Base-by-base conservation (phyloP, 1,140 invertebrate species). In the Pantala flavescens region DNA sequence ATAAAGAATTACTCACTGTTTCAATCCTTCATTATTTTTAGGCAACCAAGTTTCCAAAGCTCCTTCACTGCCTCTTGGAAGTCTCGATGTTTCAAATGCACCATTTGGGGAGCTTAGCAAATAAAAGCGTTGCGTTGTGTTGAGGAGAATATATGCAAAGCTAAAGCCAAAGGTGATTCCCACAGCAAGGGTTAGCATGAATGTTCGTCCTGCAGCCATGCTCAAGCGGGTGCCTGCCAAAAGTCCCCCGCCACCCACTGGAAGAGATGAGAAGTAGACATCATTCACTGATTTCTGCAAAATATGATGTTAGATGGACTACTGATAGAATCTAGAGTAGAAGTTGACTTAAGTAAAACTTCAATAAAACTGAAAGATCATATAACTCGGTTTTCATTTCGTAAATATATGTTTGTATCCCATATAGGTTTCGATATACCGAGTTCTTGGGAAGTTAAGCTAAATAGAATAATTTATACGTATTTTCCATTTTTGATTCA, bases 141-240 rank as follows among this genome's bases (percentile, higher is more conserved):
- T 80, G 12, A 83, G 77, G 12, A 83, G 75, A 3, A 83, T 76
- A 77, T 83, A 83, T 7, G 82, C 82, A 77, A 83, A 83, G 77
- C 82, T 81, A 73, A 83, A 83, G 23, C 82, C 82, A 77, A 80
- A 83, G 19, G 79, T 77, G 71, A 83, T 83, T 24, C 82, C 81
- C 70, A 81, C 77, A 23, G 72, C 72, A 23, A 77, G 74, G 0
- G 77, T 77, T 11, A 63, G 49, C 49, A 77, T 75, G 70, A 75
- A 76, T 21, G 74, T 76, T 2, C 74, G 74, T 23, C 76, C 74
- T 24, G 75, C 70, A 21, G 74, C 24, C 24, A 63, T 63, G 12
- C 49, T 63, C 49, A 63, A 7, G 16, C 49, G 14, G 12, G 49
- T 16, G 36, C 43, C 36, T 21, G n/a, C 49, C 49, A 63, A 21